Evolutionary conservation across 1,140 invertebrate genomes (phyloP).

Genomic region (Neodiprion fabricii): DNA sequence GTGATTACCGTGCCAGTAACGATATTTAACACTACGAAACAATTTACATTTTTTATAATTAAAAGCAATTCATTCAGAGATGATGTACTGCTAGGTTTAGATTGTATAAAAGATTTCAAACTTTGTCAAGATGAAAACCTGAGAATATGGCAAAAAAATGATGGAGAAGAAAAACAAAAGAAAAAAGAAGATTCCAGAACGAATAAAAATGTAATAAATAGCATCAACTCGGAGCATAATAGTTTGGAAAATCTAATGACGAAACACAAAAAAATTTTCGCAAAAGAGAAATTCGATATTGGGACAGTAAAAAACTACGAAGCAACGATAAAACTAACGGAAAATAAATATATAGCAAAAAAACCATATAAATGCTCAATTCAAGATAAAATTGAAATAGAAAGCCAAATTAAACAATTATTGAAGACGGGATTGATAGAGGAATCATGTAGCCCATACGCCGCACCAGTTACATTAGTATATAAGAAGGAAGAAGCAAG

Average conservation of each 20-base stretch:
- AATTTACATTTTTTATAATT: conserved; percentile 18
- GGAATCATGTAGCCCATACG: conserved; percentile 22
- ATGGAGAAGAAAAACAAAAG: neutral
- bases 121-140: conserved; percentile 30
- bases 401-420: conserved; percentile 25
- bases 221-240: neutral
- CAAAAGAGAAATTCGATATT: conserved; percentile 24
- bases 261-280: conserved; percentile 21
- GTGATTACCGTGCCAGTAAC: conserved; percentile 20
- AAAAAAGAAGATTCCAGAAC: neutral
- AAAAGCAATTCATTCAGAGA: conserved; percentile 25
- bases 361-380: conserved; percentile 30
- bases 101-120: conserved; percentile 30
- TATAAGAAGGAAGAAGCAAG: conserved; percentile 31
- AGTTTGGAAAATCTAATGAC: conserved; percentile 12
- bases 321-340: conserved; percentile 24
- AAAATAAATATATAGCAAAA: conserved; percentile 29
- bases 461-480: conserved; percentile 25
- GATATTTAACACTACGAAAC: conserved; percentile 24
- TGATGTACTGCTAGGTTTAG: conserved; percentile 29
- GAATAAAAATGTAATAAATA: conserved; percentile 9
- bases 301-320: conserved; percentile 26
- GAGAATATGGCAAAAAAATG: conserved; percentile 23
- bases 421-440: conserved; percentile 24
- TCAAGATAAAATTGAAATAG: conserved; percentile 26